Evolutionary conservation across 2,888 invertebrate species (phyloP), one percentile per base, ranked within the genome.

Genomic region (Antheraea assamensis): DNA sequence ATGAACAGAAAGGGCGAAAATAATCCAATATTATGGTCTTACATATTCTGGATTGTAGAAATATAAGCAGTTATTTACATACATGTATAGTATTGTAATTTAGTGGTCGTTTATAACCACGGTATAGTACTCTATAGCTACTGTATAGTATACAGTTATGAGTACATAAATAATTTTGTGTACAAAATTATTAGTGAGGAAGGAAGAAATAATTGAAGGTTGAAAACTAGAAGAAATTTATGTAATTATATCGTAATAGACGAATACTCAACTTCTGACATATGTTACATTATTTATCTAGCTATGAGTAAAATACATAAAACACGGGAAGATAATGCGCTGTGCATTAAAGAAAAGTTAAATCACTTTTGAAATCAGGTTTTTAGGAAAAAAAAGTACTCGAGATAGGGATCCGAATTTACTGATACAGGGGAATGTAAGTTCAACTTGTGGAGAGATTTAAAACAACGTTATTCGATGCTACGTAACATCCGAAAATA

Each of bases 341-440:
- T 17, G 73, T 77, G 73, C 75, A 79, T 78, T 77, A 82, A 77
- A 76, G 71, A 71, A 73, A 71, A 73, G 64, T 71, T 80, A 81
- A 78, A 82, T 86, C 85, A 78, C 81, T 86, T 87, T 90, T 90
- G 87, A 90, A 92, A 91, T 90, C 89, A 88, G 87, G 85, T 88
- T 90, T 89, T 90, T 87, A 87, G 87, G 82, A 82, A 87, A 90
- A 87, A 90, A 91, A 88, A 81, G 27, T 85, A 85, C 82, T 85
- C 80, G 79, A 88, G 89, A 91, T 92, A 92, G 90, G 89, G 88
- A 91, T 91, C 90, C 87, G 81, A 92, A 92, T 93, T 93, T 92
- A 93, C 92, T 87, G 92, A 92, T 91, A 92, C 90, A 78, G 85
- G 82, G 84, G 90, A 91, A 90, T 91, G 87, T 92, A 91, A 92